Percentiles rank a stretch among this genome's conserved stretches.
phyloP scores from a whole-genome alignment of 2,797 vertebrate species.

The Tokudaia muenninki region DNA sequence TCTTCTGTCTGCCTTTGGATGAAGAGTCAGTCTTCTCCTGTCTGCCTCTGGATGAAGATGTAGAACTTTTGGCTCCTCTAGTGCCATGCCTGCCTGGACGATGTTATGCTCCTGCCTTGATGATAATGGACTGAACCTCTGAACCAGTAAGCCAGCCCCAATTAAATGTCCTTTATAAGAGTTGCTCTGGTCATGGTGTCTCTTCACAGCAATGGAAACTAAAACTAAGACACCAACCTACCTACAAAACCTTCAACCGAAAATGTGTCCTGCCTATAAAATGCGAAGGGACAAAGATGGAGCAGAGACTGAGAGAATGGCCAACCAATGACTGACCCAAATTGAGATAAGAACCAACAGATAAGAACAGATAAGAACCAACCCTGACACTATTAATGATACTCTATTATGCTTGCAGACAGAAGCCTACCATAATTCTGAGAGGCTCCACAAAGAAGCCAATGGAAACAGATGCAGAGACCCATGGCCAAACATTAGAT shows the following conservation, averaged over 20 bases:
- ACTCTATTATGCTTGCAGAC: neutral
- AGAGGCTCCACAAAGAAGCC: neutral
- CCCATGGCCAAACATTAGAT: neutral
- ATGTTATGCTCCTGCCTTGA: neutral
- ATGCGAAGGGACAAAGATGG: neutral
- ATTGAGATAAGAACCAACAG: neutral
- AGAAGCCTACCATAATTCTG: neutral
- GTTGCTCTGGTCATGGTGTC: neutral
- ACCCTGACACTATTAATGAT: neutral
- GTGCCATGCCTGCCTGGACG: neutral
- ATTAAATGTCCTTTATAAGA: neutral
- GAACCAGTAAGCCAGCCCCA: neutral
- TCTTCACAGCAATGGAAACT: neutral
- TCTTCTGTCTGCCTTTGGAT: neutral
- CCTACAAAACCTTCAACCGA: neutral
- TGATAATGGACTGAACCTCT: neutral
- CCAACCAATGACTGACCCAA: neutral
- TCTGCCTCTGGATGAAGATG: neutral
- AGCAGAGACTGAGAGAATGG: neutral
- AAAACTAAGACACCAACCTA: neutral
- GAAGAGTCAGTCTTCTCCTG: neutral
- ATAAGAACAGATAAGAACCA: neutral
- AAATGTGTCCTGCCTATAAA: neutral
- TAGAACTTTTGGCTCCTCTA: neutral
- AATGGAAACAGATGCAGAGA: neutral